Evolutionary conservation across 2,888 invertebrate species (phyloP).

Genomic region (Oscheius sp.): DNA sequence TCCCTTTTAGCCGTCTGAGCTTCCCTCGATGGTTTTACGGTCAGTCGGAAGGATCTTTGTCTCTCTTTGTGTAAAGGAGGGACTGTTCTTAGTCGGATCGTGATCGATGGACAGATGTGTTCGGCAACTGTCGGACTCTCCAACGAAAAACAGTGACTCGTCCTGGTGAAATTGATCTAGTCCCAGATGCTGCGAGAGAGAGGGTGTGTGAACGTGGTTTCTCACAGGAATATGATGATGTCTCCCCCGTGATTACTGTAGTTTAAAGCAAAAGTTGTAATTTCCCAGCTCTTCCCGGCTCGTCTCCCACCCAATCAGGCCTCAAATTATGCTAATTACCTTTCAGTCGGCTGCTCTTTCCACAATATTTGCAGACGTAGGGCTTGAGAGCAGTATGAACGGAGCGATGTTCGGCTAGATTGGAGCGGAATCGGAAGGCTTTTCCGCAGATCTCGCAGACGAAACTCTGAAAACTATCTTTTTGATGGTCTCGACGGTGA

Average conservation of each 20-base stretch:
- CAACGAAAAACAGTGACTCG: constrained; percentile 2
- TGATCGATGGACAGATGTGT: constrained; percentile 26
- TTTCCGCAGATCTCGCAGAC: constrained; percentile 70
- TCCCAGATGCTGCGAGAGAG: too few species aligned
- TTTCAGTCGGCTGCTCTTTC: constrained; percentile 69
- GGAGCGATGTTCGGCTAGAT: constrained; percentile 70
- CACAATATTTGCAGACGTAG: constrained; percentile 70
- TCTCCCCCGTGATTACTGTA: too few species aligned
- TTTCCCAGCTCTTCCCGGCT: not conserved
- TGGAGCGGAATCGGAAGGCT: constrained; percentile 70
- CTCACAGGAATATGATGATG: too few species aligned
- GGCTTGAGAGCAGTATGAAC: constrained; percentile 70
- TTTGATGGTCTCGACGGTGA: not conserved
- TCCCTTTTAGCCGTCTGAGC: not conserved
- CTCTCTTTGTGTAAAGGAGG: constrained; percentile 23
- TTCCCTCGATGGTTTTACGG: not conserved
- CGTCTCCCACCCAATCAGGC: not conserved
- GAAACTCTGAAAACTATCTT: constrained; percentile 57
- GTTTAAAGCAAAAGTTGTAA: not conserved
- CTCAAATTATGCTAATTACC: constrained; percentile 45
- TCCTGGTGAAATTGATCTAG: too few species aligned
- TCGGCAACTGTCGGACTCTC: constrained; percentile 11
- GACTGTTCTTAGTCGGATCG: constrained; percentile 6
- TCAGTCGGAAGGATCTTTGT: not conserved
- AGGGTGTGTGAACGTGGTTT: too few species aligned